Conservation (phyloP, 2,113 vertebrate genomes). For the Hemicordylus capensis region DNA sequence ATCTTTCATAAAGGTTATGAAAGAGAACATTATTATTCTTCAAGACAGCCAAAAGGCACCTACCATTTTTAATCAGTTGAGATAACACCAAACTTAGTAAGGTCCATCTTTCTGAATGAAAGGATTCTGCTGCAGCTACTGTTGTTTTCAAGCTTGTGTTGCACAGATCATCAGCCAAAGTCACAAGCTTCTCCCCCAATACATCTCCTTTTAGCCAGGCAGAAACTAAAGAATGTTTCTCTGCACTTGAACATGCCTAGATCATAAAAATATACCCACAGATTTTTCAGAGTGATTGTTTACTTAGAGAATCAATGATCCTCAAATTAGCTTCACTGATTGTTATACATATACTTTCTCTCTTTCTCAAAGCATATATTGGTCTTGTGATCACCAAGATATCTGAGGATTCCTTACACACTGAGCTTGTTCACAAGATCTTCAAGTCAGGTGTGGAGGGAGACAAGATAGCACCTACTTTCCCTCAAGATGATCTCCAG, state of each 20-base stretch:
- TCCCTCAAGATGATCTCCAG: too few relatives aligned
- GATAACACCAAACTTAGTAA: slow-evolving; percentile 91
- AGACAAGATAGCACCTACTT: too few relatives aligned
- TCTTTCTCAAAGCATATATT: not conserved
- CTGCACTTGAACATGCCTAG: slow-evolving; percentile 85
- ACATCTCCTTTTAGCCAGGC: slow-evolving; percentile 90
- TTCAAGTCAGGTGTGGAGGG: too few relatives aligned
- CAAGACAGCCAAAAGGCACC: slow-evolving; percentile 33
- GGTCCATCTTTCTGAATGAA: slow-evolving; percentile 83
- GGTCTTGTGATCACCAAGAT: not conserved
- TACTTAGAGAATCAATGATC: not conserved
- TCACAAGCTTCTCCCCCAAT: slow-evolving; percentile 86
- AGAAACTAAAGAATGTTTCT: slow-evolving; percentile 76
- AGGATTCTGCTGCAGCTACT: slow-evolving; percentile 54
- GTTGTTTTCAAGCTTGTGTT: slow-evolving; percentile 67
- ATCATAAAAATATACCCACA: slow-evolving; percentile 12
- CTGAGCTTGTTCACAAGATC: too few relatives aligned
- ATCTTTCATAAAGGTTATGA: not conserved
- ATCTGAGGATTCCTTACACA: not conserved
- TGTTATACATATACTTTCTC: not conserved
- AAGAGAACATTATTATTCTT: not conserved
- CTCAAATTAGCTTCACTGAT: not conserved
- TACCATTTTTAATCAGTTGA: slow-evolving; percentile 85
- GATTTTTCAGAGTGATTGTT: not conserved
- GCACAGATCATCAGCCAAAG: slow-evolving; percentile 85